Evolutionary conservation across 1,140 invertebrate species (phyloP).

Genomic region (Macrotrachela quadricornifera): DNA sequence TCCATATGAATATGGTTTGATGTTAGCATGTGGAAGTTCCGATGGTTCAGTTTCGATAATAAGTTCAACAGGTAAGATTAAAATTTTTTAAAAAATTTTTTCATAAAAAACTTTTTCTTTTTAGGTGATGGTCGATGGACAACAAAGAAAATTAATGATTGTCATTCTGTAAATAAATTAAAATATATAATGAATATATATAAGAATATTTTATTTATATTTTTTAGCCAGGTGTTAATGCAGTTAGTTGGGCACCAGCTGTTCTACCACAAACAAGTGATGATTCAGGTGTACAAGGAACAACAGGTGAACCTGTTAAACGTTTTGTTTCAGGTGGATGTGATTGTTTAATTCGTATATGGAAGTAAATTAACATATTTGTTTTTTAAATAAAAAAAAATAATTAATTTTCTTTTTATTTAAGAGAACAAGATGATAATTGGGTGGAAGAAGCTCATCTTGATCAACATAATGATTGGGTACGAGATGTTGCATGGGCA

Average conservation of each 20-base stretch:
- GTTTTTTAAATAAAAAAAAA: not conserved
- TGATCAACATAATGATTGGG: slow-evolving; percentile 91
- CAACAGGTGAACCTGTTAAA: slow-evolving; percentile 35
- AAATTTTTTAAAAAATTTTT: not conserved
- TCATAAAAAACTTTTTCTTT: slow-evolving; percentile 18
- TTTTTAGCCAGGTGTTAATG: slow-evolving; percentile 60
- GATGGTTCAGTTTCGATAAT: slow-evolving; percentile 84
- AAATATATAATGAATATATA: slow-evolving; percentile 12
- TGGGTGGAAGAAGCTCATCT: slow-evolving; percentile 78
- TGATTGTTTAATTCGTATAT: slow-evolving; percentile 93
- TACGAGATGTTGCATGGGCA: slow-evolving; percentile 90
- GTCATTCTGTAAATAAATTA: slow-evolving; percentile 44
- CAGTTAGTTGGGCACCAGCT: slow-evolving; percentile 84
- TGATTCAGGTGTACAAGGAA: slow-evolving; percentile 27
- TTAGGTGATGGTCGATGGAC: slow-evolving; percentile 62
- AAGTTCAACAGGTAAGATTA: slow-evolving; percentile 29
- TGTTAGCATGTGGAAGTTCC: slow-evolving; percentile 82
- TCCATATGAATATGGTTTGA: slow-evolving; percentile 71
- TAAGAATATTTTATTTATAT: not conserved
- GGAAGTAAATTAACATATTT: slow-evolving; percentile 46
- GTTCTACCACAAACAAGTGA: slow-evolving; percentile 44
- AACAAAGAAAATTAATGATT: slow-evolving; percentile 53
- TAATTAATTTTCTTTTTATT: not conserved
- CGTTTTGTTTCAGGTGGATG: slow-evolving; percentile 85
- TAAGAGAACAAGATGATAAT: slow-evolving; percentile 30